Evolutionary conservation across 2,888 invertebrate species (phyloP), one percentile per base, ranked within the genome.

Genomic region (Agapostemon virescens): DNA sequence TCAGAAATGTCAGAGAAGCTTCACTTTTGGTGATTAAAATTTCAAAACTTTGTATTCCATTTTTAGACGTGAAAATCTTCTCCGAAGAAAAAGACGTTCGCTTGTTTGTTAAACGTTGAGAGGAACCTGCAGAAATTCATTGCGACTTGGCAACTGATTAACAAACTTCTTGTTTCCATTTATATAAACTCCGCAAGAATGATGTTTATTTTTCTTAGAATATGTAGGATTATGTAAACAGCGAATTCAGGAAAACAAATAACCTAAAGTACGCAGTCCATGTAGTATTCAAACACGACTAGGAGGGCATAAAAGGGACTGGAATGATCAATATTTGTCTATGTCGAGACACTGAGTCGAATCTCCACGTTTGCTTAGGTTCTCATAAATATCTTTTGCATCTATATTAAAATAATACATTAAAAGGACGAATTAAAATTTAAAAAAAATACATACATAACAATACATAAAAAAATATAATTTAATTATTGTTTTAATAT

Each of bases 271-370:
- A 26, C 15, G 26, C 55, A 55, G 15, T 33, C 20, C 58, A 33
- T 33, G 30, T 30, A 20, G 58, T 30, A 58, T 58, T 58, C 26
- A 58, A 58, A 58, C 30, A 30, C 20, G 20, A 33, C 30, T 20
- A 20, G 30, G 33, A 55, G 26, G 55, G 55, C 55, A 55, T 26
- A 55, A 55, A 55, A 55, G 55, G 55, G 55, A 15, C 55, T 15
- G 26, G 55, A 26, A 26, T 55, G 26, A 55, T 55, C 55, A 55
- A 55, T 55, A 55, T 55, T 55, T 55, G 52, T 55, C 52, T 26
- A 55, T 15, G 52, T 23, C 52, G 52, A 26, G 52, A 5, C 13
- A 55, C 6, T 0, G 26, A 55, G 26, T 2, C 55, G 26, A 55
- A 55, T 55, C 26, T 55, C 26, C 15, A 0, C 15, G 26, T 55